Conservation (phyloP, 1,140 invertebrate genomes). For the Lethrus apterus region DNA sequence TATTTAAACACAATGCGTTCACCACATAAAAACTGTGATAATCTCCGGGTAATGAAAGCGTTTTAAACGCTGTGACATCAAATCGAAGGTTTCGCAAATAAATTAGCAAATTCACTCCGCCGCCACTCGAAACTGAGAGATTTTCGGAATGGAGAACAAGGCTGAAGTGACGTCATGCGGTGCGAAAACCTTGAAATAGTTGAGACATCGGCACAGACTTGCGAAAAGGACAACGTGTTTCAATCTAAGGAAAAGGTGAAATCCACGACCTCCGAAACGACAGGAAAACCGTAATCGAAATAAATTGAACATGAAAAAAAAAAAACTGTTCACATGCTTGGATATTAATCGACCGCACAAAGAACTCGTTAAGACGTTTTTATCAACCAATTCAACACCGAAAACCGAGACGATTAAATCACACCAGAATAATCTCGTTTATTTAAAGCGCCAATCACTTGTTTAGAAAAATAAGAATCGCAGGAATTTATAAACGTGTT, state of each 20-base stretch:
- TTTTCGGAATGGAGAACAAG: conserved; percentile 29
- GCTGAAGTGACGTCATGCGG: conserved; percentile 26
- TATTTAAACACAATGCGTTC: too few species aligned
- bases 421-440: not conserved
- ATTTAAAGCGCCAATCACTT: not conserved
- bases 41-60: conserved; percentile 7
- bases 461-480: not conserved
- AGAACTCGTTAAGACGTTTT: not conserved
- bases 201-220: conserved; percentile 7
- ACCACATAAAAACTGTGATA: not conserved
- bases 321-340: too few species aligned
- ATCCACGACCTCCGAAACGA: too few species aligned
- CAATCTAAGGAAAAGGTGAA: too few species aligned
- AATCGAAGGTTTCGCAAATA: too few species aligned
- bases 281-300: too few species aligned
- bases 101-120: too few species aligned
- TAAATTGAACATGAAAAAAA: too few species aligned
- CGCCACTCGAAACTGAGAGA: too few species aligned
- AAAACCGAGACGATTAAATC: not conserved
- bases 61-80: too few species aligned
- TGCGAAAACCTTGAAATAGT: conserved; percentile 28
- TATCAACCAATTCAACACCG: not conserved
- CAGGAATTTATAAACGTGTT: too few species aligned
- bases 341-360: not conserved
- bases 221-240: too few species aligned